These are phyloP conservation scores for Zhuqinia jingwanae DNA, from an alignment of 2,888 invertebrate species.

Conservation along the genomic window DNA sequence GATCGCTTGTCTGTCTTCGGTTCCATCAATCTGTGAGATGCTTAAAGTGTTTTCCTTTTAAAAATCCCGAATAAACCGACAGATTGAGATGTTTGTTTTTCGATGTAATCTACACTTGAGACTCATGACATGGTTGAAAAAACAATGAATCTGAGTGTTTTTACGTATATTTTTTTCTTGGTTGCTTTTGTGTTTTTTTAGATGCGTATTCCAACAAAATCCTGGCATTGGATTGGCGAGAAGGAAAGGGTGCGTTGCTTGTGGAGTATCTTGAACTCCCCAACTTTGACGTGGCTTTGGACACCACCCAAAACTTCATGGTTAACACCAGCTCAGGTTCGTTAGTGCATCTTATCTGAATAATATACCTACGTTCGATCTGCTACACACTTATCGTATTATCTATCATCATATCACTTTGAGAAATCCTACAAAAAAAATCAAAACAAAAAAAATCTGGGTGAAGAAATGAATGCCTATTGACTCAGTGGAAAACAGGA, in stretches of 20 bases:
- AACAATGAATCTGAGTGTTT: conserved; percentile 9
- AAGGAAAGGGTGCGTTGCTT: conserved; percentile 77
- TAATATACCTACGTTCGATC: too few relatives aligned
- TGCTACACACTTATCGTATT: background rate
- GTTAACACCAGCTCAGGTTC: conserved; percentile 78
- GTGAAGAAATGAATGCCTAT: too few relatives aligned
- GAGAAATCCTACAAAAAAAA: background rate
- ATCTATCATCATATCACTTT: too few relatives aligned
- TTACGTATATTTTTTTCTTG: too few relatives aligned
- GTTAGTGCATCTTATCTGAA: too few relatives aligned
- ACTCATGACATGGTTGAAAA: background rate
- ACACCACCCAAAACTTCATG: conserved; percentile 76
- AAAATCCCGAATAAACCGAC: background rate
- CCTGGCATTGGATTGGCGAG: conserved; percentile 77
- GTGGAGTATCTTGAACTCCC: conserved; percentile 77
- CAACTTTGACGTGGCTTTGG: conserved; percentile 79
- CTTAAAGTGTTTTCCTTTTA: background rate
- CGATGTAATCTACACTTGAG: background rate
- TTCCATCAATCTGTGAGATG: background rate
- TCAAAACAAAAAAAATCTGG: background rate
- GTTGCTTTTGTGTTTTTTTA: conserved; percentile 36
- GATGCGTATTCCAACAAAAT: conserved; percentile 78
- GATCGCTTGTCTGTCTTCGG: background rate
- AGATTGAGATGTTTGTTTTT: conserved; percentile 29
- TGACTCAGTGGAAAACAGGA: background rate